Evolutionary conservation across 2,113 vertebrate species (phyloP).

Genomic region (Hydrolagus affinis): DNA sequence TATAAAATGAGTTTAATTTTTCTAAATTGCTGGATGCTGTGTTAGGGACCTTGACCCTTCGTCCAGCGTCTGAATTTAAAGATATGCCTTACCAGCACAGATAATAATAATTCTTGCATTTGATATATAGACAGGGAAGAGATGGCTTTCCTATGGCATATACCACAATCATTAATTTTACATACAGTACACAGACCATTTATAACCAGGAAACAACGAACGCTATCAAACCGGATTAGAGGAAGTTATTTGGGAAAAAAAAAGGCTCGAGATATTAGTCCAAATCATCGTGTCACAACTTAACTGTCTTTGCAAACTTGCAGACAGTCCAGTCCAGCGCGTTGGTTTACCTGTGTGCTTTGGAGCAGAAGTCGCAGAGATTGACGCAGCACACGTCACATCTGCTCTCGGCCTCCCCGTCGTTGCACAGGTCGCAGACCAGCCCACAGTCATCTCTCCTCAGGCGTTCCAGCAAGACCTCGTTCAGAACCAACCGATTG

Average conservation of each 20-base stretch:
- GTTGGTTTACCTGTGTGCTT: constrained; percentile 85
- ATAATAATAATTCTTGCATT: too few species aligned
- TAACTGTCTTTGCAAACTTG: neutral
- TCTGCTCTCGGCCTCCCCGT: constrained; percentile 63
- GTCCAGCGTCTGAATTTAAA: too few species aligned
- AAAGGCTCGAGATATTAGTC: too few species aligned
- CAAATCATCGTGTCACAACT: too few species aligned
- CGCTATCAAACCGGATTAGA: too few species aligned
- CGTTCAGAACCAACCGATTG: constrained; percentile 71
- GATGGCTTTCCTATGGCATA: neutral
- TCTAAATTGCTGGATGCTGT: too few species aligned
- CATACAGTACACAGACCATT: too few species aligned
- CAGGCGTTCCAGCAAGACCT: constrained; percentile 65
- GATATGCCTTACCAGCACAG: too few species aligned
- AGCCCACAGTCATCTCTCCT: constrained; percentile 48
- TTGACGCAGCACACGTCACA: constrained; percentile 72
- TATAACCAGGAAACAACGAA: too few species aligned
- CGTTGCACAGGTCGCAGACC: constrained; percentile 75
- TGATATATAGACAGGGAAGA: neutral
- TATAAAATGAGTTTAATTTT: too few species aligned
- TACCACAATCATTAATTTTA: neutral
- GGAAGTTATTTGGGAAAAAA: too few species aligned
- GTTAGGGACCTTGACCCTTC: too few species aligned
- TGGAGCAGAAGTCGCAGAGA: constrained; percentile 83
- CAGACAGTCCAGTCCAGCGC: neutral